Conservation (phyloP, 2,113 vertebrate species). For the Charina bottae region DNA sequence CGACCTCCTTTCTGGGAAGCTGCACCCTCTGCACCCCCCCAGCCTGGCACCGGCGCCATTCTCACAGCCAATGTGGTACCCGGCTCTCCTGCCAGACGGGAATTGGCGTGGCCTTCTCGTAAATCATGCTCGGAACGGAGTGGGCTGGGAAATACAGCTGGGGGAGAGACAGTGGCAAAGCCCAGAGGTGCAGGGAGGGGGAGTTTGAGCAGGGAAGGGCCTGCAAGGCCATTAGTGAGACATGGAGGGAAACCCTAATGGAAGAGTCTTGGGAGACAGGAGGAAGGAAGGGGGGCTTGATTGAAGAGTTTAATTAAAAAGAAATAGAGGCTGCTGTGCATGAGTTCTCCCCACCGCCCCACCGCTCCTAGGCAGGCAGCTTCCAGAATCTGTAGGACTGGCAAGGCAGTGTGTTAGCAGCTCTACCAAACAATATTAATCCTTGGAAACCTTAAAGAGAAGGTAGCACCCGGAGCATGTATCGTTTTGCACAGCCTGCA, state of each 20-base stretch:
- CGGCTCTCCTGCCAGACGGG: constrained; percentile 35
- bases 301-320: constrained; percentile 46
- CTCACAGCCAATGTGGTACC: constrained; percentile 39
- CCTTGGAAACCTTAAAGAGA: constrained; percentile 16
- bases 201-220: background rate
- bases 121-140: constrained; percentile 27
- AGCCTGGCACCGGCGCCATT: constrained; percentile 35
- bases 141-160: constrained; percentile 36
- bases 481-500: background rate
- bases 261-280: constrained; percentile 33
- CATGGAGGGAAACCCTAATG: constrained; percentile 37
- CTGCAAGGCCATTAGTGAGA: constrained; percentile 35
- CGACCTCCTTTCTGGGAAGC: constrained; percentile 33
- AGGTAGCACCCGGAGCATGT: background rate
- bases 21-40: constrained; percentile 12
- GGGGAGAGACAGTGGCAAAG: constrained; percentile 22
- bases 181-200: constrained; percentile 3
- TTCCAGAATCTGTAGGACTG: constrained; percentile 5
- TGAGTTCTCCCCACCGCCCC: constrained; percentile 4
- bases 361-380: background rate
- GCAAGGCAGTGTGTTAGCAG: constrained; percentile 2
- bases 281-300: constrained; percentile 18
- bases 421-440: constrained; percentile 13
- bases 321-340: constrained; percentile 32
- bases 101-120: constrained; percentile 41